Evolutionary conservation across 1,140 invertebrate species (phyloP).

Genomic region (Hydropsyche tenuis): DNA sequence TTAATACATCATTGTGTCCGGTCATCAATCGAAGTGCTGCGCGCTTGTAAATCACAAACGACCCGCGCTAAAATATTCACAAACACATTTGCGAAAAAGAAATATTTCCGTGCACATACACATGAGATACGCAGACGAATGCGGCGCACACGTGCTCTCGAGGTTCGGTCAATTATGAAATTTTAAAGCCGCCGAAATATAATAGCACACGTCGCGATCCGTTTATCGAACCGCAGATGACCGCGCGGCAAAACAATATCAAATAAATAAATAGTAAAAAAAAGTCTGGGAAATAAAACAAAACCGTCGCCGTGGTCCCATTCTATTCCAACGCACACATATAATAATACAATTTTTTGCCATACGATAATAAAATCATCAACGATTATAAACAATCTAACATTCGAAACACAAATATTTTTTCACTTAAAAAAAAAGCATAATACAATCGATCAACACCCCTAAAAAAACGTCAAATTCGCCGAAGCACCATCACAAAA

Average conservation of each 20-base stretch:
- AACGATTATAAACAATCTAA: too few species aligned
- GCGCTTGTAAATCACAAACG: conserved; percentile 49
- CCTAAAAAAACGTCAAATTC: too few species aligned
- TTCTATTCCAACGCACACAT: too few species aligned
- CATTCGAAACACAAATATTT: too few species aligned
- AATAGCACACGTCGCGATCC: conserved; percentile 47
- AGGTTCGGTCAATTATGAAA: conserved; percentile 46
- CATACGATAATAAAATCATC: too few species aligned
- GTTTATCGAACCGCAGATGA: conserved; percentile 47
- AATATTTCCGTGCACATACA: too few species aligned
- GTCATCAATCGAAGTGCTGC: conserved; percentile 32
- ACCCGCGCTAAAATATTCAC: conserved; percentile 39
- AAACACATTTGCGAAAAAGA: conserved; percentile 32
- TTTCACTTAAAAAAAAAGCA: too few species aligned
- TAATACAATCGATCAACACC: too few species aligned
- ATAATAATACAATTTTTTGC: too few species aligned
- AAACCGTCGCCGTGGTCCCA: conserved; percentile 35
- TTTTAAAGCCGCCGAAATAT: conserved; percentile 49
- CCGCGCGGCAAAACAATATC: background rate
- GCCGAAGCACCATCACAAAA: too few species aligned
- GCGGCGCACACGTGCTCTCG: too few species aligned
- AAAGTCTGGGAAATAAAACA: background rate
- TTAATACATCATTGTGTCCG: conserved; percentile 44
- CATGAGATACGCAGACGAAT: too few species aligned
- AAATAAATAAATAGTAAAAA: background rate